Percentiles rank a stretch among this genome's conserved stretches.
Evolutionary conservation across 1,140 invertebrate species (phyloP).

Genomic region (Drosophila equinoxialis): DNA sequence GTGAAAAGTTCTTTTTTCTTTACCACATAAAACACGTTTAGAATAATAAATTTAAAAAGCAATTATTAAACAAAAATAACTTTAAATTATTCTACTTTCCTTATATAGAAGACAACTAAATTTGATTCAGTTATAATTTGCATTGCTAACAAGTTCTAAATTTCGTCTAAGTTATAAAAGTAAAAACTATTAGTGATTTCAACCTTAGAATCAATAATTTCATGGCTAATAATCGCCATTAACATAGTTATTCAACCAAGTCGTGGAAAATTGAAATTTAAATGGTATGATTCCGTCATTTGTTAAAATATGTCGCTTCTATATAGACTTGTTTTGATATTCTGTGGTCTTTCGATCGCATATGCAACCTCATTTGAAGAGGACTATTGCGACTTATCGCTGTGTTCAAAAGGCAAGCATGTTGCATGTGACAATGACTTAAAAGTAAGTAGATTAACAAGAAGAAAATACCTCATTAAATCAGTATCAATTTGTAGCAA

Average conservation of each 20-base stretch:
- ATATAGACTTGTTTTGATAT: neutral
- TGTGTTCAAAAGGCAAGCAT: neutral
- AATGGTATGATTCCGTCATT: neutral
- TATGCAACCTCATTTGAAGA: neutral
- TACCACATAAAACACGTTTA: too few species aligned
- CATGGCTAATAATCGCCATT: neutral
- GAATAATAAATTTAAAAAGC: too few species aligned
- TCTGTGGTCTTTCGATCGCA: neutral
- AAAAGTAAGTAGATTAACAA: neutral
- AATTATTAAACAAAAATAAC: too few species aligned
- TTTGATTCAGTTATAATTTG: too few species aligned
- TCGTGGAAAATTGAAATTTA: neutral
- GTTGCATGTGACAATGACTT: neutral
- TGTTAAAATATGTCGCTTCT: neutral
- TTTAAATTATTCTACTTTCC: too few species aligned
- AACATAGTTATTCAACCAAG: too few species aligned
- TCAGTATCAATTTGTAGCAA: constrained; percentile 8
- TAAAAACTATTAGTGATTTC: too few species aligned
- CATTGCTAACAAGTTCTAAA: too few species aligned
- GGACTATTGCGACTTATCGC: neutral
- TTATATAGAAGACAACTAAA: too few species aligned
- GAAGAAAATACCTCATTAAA: neutral
- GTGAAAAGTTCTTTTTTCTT: too few species aligned
- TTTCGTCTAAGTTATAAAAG: too few species aligned
- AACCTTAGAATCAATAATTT: neutral